A percentile compares a stretch with the other conserved stretches of the same genome.
Evolutionary conservation across 2,797 vertebrate species (phyloP).

Genomic region (Podargus strigoides): DNA sequence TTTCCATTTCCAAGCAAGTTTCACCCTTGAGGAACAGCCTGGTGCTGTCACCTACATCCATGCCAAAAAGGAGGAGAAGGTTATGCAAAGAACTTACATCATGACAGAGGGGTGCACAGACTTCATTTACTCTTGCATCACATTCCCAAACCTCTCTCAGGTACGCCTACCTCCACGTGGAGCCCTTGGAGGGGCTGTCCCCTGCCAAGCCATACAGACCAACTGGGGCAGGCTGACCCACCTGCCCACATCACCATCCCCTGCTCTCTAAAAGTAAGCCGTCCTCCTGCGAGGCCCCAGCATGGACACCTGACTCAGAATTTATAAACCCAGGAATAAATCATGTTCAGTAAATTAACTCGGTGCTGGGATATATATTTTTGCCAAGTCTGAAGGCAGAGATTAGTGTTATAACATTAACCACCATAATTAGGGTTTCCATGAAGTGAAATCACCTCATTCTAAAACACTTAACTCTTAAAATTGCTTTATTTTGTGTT

Average conservation of each 20-base stretch:
- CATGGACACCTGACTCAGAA: neutral
- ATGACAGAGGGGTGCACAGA: neutral
- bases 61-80: neutral
- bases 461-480: neutral
- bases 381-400: neutral
- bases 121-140: neutral
- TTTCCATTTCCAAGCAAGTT: neutral
- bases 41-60: accelerated
- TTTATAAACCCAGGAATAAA: neutral
- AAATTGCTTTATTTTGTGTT: neutral
- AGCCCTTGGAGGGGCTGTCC: neutral
- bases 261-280: neutral
- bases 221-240: neutral
- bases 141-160: neutral
- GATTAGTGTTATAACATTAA: neutral
- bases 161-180: neutral
- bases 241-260: neutral
- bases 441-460: neutral
- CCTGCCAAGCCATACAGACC: neutral
- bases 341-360: neutral
- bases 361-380: neutral
- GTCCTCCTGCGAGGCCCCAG: neutral
- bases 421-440: neutral
- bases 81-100: neutral
- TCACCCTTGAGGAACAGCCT: neutral